These are phyloP conservation scores for Cinara cedri DNA, from an alignment of 2,888 invertebrate genomes.

Conservation along the genomic window DNA sequence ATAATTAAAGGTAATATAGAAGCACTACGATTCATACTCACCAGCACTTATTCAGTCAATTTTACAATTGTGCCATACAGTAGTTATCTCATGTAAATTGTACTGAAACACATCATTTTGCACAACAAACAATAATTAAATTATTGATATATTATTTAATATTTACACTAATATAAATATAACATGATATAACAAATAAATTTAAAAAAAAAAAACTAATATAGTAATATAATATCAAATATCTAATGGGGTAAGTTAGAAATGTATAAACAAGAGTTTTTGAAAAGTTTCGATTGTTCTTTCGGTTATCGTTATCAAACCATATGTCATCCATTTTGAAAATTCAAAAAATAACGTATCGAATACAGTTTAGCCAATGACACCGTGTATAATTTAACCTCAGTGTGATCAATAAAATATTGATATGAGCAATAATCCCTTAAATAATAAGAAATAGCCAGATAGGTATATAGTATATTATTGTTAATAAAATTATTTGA, in stretches of 20 bases:
- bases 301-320: conserved; percentile 35
- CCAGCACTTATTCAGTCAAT: too few relatives aligned
- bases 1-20: not conserved
- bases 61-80: too few relatives aligned
- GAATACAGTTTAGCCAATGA: not conserved
- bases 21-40: too few relatives aligned
- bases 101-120: not conserved
- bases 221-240: not conserved
- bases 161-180: not conserved
- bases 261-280: not conserved
- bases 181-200: not conserved
- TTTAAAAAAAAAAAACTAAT: not conserved
- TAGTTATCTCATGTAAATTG: not conserved
- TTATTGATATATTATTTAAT: not conserved
- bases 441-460: too few relatives aligned
- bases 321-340: conserved; percentile 7
- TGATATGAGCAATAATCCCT: not conserved
- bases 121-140: too few relatives aligned
- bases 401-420: not conserved
- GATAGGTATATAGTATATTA: too few relatives aligned
- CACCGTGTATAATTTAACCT: not conserved
- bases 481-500: too few relatives aligned
- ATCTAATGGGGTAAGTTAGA: too few relatives aligned
- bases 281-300: not conserved
- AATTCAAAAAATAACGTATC: conserved; percentile 30